Percentiles rank a stretch among this genome's conserved stretches.
Evolutionary conservation across 2,113 vertebrate species (phyloP).

Genomic region (Morone chrysops): DNA sequence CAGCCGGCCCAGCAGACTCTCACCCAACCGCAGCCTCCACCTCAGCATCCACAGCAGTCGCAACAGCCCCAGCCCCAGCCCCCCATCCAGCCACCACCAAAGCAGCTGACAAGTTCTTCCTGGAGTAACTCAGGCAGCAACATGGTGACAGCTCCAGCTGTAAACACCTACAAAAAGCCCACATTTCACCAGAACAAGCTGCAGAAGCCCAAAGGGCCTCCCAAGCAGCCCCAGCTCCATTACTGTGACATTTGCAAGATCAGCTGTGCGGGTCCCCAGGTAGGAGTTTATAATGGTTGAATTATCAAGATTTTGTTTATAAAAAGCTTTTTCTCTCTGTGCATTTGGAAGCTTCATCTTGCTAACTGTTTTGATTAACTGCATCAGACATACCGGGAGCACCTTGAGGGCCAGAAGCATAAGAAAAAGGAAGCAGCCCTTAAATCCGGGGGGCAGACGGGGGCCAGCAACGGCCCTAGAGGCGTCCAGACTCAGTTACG

Average conservation of each 20-base stretch:
- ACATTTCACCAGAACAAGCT: constrained; percentile 81
- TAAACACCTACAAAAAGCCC: constrained; percentile 80
- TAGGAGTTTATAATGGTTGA: constrained; percentile 53
- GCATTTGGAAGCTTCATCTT: background rate
- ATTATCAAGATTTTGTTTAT: background rate
- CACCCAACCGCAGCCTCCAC: constrained; percentile 74
- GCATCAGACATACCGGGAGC: constrained; percentile 86
- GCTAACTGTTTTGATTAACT: background rate
- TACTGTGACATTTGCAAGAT: constrained; percentile 92
- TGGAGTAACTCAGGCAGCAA: constrained; percentile 82
- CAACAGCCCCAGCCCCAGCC: constrained; percentile 72
- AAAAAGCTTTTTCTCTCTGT: background rate
- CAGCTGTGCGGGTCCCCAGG: constrained; percentile 91
- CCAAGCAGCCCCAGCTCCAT: constrained; percentile 85
- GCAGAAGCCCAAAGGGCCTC: constrained; percentile 82
- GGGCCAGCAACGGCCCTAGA: constrained; percentile 64
- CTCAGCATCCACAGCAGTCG: constrained; percentile 64
- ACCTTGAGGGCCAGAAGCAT: constrained; percentile 89
- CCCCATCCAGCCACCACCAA: constrained; percentile 71
- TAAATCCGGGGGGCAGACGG: constrained; percentile 77
- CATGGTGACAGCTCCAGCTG: constrained; percentile 65
- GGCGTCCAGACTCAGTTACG: constrained; percentile 82
- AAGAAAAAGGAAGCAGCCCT: constrained; percentile 87
- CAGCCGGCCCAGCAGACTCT: constrained; percentile 78
- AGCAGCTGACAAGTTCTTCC: constrained; percentile 78